Evolutionary conservation across 2,113 vertebrate species (phyloP), one percentile per base, ranked within the genome.

Genomic region (Peromyscus polionotus): DNA sequence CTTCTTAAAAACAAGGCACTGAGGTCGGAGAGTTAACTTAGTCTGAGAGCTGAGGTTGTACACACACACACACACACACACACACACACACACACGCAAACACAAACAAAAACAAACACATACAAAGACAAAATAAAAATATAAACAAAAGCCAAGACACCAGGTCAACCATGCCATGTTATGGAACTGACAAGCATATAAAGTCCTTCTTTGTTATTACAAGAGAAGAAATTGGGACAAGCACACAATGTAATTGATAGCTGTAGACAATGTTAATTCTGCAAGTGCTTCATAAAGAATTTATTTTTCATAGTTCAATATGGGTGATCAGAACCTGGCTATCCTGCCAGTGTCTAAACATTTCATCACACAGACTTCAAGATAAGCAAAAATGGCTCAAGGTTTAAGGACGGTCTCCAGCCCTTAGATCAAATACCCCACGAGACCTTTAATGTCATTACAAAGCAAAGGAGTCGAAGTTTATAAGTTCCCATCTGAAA

Each of bases 371-470:
- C 86, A 76, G 54, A 95, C 91, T 93, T 96, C 87, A 94, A 97
- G 97, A 96, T 48, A 80, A 95, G 86, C 75, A 93, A 95, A 97
- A 98, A 88, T 94, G 97, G 94, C 97, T 96, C 90, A 97, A 98
- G 96, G 93, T 84, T 96, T 97, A 91, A 97, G 96, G 96, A 93
- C 0, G 39, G 92, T 96, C 92, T 97, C 91, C 89, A 97, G 81
- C 80, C 90, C 89, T 97, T 96, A 96, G 95, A 97, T 94, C 95
- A 97, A 96, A 96, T 80, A 95, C 96, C 89, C 96, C 91, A 93
- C 96, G 97, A 97, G 85, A 96, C 88, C 96, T 98, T 98, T 97
- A 97, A 97, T 97, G 96, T 97, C 95, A 96, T 98, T 96, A 97
- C 96, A 98, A 97, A 98, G 96, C 79, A 97, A 98, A 97, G 87